phyloP scores from a whole-genome alignment of 2,113 vertebrate genomes.

The Eulemur macaco region DNA sequence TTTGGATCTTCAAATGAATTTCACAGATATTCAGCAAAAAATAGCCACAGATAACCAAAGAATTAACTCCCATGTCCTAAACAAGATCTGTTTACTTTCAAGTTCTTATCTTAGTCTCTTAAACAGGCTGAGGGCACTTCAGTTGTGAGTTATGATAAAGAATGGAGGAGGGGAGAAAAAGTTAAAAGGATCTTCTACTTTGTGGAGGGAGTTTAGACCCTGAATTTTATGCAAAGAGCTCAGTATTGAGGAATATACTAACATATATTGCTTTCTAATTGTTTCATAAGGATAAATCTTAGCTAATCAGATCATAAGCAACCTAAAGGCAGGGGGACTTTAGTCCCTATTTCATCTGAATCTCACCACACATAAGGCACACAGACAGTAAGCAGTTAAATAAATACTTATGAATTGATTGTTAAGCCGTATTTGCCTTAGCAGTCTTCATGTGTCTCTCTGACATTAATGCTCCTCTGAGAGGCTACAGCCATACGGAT shows the following conservation, averaged over 20 bases:
- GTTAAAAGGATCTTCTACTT: neutral
- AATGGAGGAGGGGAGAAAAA: neutral
- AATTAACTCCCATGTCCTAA: neutral
- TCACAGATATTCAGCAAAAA: neutral
- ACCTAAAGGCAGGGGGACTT: neutral
- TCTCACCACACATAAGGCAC: neutral
- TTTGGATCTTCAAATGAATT: neutral
- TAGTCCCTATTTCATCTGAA: neutral
- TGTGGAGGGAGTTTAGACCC: neutral
- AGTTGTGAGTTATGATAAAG: neutral
- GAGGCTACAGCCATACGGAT: neutral
- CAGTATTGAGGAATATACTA: neutral
- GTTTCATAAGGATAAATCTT: neutral
- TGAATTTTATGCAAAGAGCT: neutral
- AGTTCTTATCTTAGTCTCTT: conserved; percentile 49
- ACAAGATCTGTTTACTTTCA: conserved; percentile 45
- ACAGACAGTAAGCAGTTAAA: neutral
- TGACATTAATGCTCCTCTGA: neutral
- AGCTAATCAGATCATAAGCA: neutral
- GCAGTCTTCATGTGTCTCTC: neutral
- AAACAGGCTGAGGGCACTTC: neutral
- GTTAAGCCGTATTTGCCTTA: neutral
- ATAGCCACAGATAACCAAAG: conserved; percentile 34
- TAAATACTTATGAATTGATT: neutral
- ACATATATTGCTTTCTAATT: neutral